Conservation (phyloP, 2,797 vertebrate genomes). For the Macropodus opercularis region DNA sequence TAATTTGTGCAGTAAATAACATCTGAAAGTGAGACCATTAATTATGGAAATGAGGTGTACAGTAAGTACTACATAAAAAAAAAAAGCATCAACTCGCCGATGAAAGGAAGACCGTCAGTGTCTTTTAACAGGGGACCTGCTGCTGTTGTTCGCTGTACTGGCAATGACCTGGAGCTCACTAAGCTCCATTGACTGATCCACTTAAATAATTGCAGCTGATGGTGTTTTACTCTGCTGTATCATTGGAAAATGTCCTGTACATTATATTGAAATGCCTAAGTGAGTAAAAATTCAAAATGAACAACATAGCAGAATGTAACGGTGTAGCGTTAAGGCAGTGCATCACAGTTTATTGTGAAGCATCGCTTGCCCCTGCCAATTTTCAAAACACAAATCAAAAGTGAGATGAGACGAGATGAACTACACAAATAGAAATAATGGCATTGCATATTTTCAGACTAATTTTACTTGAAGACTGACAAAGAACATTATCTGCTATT, state of each 20-base stretch:
- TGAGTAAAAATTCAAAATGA: constrained; percentile 30
- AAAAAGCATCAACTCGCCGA: constrained; percentile 18
- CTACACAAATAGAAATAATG: too few species aligned
- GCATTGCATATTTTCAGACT: too few species aligned
- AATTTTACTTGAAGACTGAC: neutral
- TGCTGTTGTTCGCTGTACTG: constrained; percentile 30
- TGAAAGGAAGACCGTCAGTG: constrained; percentile 33
- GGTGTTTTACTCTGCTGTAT: constrained; percentile 43
- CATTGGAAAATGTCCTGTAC: constrained; percentile 26
- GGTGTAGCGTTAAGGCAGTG: constrained; percentile 1
- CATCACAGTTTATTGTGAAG: neutral
- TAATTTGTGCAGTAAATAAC: constrained; percentile 29
- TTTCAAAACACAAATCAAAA: neutral
- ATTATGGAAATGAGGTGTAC: constrained; percentile 26
- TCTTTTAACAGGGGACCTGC: constrained; percentile 35
- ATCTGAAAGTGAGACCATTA: constrained; percentile 15
- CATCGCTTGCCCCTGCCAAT: neutral
- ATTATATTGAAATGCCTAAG: constrained; percentile 42
- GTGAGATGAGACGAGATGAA: too few species aligned
- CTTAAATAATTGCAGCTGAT: constrained; percentile 49
- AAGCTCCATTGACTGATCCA: constrained; percentile 42
- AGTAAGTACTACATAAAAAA: constrained; percentile 2
- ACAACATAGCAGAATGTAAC: constrained; percentile 19
- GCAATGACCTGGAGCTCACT: constrained; percentile 36
- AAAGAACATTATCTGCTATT: too few species aligned